phyloP scores from a whole-genome alignment of 2,888 invertebrate genomes.

The Automeris io region DNA sequence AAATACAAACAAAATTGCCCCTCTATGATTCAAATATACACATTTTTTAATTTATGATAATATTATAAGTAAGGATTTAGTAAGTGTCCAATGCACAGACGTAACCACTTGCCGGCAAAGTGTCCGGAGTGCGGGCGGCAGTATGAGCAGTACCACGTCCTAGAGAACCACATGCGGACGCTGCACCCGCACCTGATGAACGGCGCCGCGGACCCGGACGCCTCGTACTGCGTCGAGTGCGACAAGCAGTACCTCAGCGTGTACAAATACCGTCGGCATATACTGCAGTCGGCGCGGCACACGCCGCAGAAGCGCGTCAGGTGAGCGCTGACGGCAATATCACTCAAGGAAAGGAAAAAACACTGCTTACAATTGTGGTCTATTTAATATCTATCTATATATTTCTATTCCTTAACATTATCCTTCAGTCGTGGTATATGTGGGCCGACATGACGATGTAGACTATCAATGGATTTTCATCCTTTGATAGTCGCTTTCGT shows the following conservation, averaged over 20 bases:
- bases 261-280: conserved; percentile 17
- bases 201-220: conserved; percentile 12
- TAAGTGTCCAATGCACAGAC: no score
- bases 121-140: conserved; percentile 18
- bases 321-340: neutral
- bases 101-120: conserved; percentile 16
- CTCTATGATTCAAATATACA: no score
- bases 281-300: conserved; percentile 13
- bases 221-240: conserved; percentile 28
- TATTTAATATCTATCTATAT: no score
- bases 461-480: no score
- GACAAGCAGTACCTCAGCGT: conserved; percentile 20
- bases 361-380: no score
- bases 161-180: conserved; percentile 12
- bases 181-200: conserved; percentile 13
- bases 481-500: no score
- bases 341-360: neutral
- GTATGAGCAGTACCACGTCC: conserved; percentile 15
- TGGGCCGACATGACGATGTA: no score
- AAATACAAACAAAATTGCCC: no score
- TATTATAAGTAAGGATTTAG: no score
- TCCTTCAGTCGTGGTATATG: no score
- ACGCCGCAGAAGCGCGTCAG: conserved; percentile 6
- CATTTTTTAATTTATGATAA: no score
- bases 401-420: no score